Evolutionary conservation across 1,140 invertebrate species (phyloP).

Genomic region (Lethrus apterus): DNA sequence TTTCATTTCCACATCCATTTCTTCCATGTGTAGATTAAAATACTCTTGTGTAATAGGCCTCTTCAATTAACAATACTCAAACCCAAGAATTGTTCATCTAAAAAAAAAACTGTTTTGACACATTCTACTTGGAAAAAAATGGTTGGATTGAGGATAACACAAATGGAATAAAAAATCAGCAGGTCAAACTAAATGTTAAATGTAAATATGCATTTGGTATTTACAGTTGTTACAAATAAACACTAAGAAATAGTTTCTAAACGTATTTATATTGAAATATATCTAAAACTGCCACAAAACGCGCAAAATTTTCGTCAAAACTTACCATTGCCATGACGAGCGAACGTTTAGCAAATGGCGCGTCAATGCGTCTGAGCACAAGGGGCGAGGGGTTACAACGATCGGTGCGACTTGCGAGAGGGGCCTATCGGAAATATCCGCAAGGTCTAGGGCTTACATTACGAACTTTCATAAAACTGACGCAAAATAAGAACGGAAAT

Average conservation of each 20-base stretch:
- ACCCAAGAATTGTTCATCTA: conserved; percentile 33
- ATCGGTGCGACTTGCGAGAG: conserved; percentile 4
- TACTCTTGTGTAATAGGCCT: conserved; percentile 26
- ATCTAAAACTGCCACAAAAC: no score
- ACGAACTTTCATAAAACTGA: no score
- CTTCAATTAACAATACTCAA: conserved; percentile 30
- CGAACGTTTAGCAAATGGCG: conserved; percentile 44
- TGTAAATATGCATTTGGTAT: neutral
- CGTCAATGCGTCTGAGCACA: conserved; percentile 34
- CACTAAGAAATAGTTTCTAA: no score
- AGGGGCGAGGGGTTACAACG: conserved; percentile 23
- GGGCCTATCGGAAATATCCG: no score
- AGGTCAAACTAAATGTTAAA: conserved; percentile 13
- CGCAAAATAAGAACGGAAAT: no score
- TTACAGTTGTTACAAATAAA: no score
- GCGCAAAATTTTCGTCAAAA: conserved; percentile 25
- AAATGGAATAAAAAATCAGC: conserved; percentile 9
- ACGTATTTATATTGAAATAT: no score
- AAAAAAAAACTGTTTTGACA: conserved; percentile 12
- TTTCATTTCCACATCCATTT: conserved; percentile 31
- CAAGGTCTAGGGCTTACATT: no score
- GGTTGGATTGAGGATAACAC: conserved; percentile 8
- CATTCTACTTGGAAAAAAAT: neutral
- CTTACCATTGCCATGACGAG: conserved; percentile 43
- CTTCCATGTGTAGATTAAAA: conserved; percentile 22